Evolutionary conservation across 2,113 vertebrate species (phyloP), one percentile per base, ranked within the genome.

Genomic region (Rhabdornis inornatus): DNA sequence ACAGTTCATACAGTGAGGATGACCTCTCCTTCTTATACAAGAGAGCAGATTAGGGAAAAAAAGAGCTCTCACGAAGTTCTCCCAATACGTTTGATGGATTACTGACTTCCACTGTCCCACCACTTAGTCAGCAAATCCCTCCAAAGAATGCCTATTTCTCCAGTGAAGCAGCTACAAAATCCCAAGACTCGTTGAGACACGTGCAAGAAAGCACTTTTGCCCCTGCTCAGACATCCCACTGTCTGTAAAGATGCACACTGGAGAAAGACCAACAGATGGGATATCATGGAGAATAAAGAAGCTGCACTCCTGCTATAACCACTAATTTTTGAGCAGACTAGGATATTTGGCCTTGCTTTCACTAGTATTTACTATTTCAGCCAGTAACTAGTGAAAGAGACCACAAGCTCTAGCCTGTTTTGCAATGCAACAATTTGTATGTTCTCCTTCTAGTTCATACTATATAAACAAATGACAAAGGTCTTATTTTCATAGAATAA

Each of bases 381-480:
- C 22, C 87, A 93, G n/a, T 52, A 65, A 80, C 19, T 21, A 70
- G 44, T 13, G 68, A 84, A 85, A 94, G 0, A 39, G 53, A 84
- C 64, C 53, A 64, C 28, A 83, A 83, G 12, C 35, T 86, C 72
- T 59, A 94, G 80, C 39, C 22, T 75, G 23, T 47, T 80, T 52
- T 24, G 39, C 61, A 84, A 69, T 13, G 27, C 50, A 92, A 45
- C 13, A 25, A 24, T 33, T 72, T 81, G 65, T 71, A 86, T 30
- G 65, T 83, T 88, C 60, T 87, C 83, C 31, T 94, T 84, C 86
- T 9, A 50, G 70, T 91, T 75, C 50, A 45, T 52, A 76, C 69
- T 64, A 90, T 92, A 90, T 89, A 96, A 95, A 95, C 50, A 95
- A 91, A 79, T 89, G 89, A 96, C 61, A 94, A 87, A 77, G 77